Percentiles rank a stretch among this genome's conserved stretches.
Conservation (phyloP, 2,888 invertebrate species). For the Trichopria drosophilae region DNA sequence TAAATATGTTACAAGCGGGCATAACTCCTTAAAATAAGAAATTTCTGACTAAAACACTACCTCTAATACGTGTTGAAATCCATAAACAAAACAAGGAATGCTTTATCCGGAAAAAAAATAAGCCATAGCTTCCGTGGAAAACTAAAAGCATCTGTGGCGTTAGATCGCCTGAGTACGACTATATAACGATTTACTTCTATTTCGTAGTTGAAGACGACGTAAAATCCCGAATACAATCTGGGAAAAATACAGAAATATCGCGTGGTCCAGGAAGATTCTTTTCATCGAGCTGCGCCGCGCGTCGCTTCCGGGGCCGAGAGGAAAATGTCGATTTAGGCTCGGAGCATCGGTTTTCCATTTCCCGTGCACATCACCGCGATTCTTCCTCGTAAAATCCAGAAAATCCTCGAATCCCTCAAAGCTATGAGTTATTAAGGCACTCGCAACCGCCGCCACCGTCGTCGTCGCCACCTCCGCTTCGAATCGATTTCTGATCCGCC, state of each 20-base stretch:
- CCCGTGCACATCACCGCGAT: slow-evolving; percentile 19
- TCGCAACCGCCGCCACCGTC: background rate
- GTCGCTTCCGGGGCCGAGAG: background rate
- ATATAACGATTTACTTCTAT: too few relatives aligned
- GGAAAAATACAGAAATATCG: slow-evolving; percentile 13
- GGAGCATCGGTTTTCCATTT: slow-evolving; percentile 23
- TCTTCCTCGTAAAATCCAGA: slow-evolving; percentile 19
- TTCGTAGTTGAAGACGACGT: too few relatives aligned
- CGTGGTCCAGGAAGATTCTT: slow-evolving; percentile 11
- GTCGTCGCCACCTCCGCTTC: background rate
- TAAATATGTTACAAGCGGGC: too few relatives aligned
- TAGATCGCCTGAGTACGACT: too few relatives aligned
- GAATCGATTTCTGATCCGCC: slow-evolving; percentile 23
- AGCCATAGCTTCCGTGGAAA: too few relatives aligned
- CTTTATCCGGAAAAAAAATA: too few relatives aligned
- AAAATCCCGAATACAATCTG: too few relatives aligned
- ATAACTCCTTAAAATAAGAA: too few relatives aligned
- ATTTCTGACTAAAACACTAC: too few relatives aligned
- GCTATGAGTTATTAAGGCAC: slow-evolving; percentile 26
- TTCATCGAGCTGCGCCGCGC: slow-evolving; percentile 2
- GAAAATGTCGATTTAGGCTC: background rate
- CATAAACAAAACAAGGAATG: too few relatives aligned
- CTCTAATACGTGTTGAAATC: too few relatives aligned
- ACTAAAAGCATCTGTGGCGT: too few relatives aligned
- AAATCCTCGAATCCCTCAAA: slow-evolving; percentile 16